Evolutionary conservation across 2,113 vertebrate species (phyloP).

Genomic region (Etheostoma cragini): DNA sequence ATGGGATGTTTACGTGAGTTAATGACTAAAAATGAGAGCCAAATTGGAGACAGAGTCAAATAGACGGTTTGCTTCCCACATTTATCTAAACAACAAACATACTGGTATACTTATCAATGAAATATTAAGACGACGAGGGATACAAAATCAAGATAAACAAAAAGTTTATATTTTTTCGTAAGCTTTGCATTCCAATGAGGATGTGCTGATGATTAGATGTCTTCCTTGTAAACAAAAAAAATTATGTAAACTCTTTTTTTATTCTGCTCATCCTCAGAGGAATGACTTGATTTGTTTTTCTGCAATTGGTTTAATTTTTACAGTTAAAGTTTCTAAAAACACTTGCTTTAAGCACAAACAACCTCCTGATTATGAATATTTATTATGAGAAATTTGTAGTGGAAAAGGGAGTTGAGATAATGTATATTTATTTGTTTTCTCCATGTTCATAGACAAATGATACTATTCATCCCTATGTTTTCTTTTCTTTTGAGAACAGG

Average conservation of each 20-base stretch:
- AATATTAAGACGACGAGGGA: constrained; percentile 45
- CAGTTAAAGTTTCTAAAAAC: not conserved
- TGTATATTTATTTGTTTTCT: too few species aligned
- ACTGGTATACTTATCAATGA: constrained; percentile 58
- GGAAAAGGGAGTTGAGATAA: too few species aligned
- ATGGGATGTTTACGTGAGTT: constrained; percentile 77
- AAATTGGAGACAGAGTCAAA: constrained; percentile 63
- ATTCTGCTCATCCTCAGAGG: constrained; percentile 26
- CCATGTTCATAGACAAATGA: too few species aligned
- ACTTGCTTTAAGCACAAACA: not conserved
- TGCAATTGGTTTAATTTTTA: constrained; percentile 10
- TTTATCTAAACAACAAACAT: constrained; percentile 18
- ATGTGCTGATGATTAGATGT: constrained; percentile 30
- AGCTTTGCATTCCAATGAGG: constrained; percentile 27
- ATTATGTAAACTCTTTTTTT: constrained; percentile 18
- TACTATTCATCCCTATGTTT: too few species aligned
- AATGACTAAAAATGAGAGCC: constrained; percentile 72
- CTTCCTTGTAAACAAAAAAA: constrained; percentile 36
- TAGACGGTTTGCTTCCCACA: constrained; percentile 65
- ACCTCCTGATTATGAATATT: constrained; percentile 5
- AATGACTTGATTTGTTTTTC: constrained; percentile 20
- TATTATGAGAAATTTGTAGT: constrained; percentile 18
- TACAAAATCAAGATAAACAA: constrained; percentile 48
- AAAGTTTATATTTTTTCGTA: constrained; percentile 24
- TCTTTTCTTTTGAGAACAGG: too few species aligned